A percentile compares a stretch with the other conserved stretches of the same genome.
phyloP scores from a whole-genome alignment of 2,888 invertebrate species.

The Rhamphomyia laevipes region DNA sequence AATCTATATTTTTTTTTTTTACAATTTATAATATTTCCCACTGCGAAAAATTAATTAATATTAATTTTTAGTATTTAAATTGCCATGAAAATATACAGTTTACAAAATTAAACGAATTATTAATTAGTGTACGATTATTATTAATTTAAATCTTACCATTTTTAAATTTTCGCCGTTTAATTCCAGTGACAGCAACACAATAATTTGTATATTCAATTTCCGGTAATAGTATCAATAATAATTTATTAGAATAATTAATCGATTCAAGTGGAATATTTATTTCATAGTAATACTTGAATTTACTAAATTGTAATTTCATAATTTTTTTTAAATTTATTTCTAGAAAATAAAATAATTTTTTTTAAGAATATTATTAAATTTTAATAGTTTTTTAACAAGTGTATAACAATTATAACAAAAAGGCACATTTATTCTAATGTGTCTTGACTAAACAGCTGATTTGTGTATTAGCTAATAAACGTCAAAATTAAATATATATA shows the following conservation, averaged over 20 bases:
- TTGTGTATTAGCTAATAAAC: conserved; percentile 9
- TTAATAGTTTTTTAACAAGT: not conserved
- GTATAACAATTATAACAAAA: conserved; percentile 12
- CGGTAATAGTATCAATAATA: conserved; percentile 28
- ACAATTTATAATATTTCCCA: no score
- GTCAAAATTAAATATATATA: no score
- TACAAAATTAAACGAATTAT: no score
- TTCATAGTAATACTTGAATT: conserved; percentile 22
- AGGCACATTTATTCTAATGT: conserved; percentile 9
- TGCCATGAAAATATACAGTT: no score
- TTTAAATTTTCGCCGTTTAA: no score
- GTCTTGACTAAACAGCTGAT: conserved; percentile 11
- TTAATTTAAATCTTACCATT: no score
- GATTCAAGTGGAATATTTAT: conserved; percentile 32
- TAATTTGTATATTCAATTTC: conserved; percentile 20
- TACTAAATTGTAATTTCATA: conserved; percentile 25
- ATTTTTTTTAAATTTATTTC: conserved; percentile 33
- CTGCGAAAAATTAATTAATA: no score
- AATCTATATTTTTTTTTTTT: no score
- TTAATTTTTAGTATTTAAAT: no score
- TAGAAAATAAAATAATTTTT: conserved; percentile 14
- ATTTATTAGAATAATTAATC: conserved; percentile 25
- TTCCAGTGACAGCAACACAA: conserved; percentile 17
- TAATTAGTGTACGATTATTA: no score
- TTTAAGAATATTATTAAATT: conserved; percentile 2